Evolutionary conservation across 1,140 invertebrate species (phyloP), one percentile per base, ranked within the genome.

Genomic region (Mesaphorura yosii): DNA sequence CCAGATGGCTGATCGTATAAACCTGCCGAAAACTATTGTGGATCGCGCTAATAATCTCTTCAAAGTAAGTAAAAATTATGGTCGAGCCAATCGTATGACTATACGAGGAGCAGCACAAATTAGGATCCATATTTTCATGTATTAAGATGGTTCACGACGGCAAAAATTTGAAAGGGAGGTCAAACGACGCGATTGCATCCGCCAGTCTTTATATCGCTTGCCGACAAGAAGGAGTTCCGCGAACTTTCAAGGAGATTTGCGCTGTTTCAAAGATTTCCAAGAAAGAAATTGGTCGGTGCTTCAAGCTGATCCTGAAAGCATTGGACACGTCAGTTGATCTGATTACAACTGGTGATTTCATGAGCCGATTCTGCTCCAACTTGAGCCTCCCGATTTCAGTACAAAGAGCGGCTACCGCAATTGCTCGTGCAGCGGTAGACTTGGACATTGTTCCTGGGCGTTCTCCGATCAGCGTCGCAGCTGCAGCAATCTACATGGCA

Each of bases 401-500:
- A 12, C 94, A 98, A 71, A 80, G 84, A 62, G 92, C 89, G 19
- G 95, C 96, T 0, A 96, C 92, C 6, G 82, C 95, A 66, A 98
- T 99, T 67, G 95, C 95, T 0, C 78, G 85, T 58, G 93, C 91
- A 70, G 94, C 95, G 41, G 91, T 94, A 0, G 93, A 98, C 67
- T 70, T 96, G 66, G 94, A 98, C 67, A 88, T 98, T 66, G 94
- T 98, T 12, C 88, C 95, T 54, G 95, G 95, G n/a, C 79, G 94
- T 66, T 98, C 93, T 60, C 96, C 96, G 0, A 97, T 98, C 60
- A 98, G 94, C 0, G 92, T 99, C 2, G 91, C 96, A 1, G 96
- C 96, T 29, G 95, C 96, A 41, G 94, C 96, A 42, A 99, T 99
- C 65, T 99, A 98, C 66, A 98, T 99, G 93, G 95, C 96, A 1